phyloP scores from a whole-genome alignment of 2,797 vertebrate genomes.

The Dermochelys coriacea region DNA sequence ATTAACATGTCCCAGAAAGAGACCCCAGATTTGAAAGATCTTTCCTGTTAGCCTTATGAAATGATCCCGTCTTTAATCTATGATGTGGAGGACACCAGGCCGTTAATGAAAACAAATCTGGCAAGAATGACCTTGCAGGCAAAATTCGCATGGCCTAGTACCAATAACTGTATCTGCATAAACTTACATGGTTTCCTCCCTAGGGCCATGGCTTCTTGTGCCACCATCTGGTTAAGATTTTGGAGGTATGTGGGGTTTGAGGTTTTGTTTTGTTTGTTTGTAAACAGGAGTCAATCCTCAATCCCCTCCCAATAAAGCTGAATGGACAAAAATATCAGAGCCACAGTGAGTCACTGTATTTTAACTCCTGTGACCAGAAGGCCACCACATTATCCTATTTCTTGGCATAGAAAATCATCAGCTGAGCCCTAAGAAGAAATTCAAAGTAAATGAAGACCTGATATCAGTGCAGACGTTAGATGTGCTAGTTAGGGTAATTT shows the following conservation, averaged over 20 bases:
- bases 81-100: fast-evolving
- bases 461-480: fast-evolving
- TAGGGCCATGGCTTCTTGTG: fast-evolving
- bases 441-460: background rate
- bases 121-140: background rate
- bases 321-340: fast-evolving
- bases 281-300: background rate
- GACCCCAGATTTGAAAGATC: background rate
- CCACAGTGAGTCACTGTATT: fast-evolving
- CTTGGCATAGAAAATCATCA: fast-evolving
- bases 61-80: fast-evolving
- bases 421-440: background rate
- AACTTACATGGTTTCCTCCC: background rate
- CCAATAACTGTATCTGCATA: fast-evolving
- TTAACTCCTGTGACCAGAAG: background rate
- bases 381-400: background rate
- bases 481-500: background rate
- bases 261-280: background rate
- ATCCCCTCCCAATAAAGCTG: background rate
- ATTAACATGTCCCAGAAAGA: background rate
- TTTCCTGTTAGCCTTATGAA: background rate
- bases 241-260: background rate
- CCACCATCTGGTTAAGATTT: background rate
- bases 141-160: background rate
- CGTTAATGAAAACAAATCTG: background rate